Conservation (phyloP, 2,888 invertebrate genomes). For the Panzeria rudis region DNA sequence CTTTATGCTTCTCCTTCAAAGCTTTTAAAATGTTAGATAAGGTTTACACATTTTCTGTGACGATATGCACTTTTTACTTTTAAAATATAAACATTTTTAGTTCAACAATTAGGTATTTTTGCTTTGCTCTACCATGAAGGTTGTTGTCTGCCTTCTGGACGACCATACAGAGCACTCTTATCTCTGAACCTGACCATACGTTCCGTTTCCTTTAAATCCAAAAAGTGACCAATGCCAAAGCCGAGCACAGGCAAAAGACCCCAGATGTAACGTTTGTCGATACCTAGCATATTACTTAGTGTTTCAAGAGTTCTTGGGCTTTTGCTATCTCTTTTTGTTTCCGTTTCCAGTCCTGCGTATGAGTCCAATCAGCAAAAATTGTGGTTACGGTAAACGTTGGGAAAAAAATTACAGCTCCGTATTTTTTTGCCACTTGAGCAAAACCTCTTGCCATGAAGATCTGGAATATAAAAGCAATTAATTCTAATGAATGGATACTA, state of each 20-base stretch:
- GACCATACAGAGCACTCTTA: conserved; percentile 91
- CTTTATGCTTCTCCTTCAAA: too few species aligned
- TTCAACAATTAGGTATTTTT: conserved; percentile 1
- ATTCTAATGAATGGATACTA: not conserved
- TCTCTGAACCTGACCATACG: conserved; percentile 90
- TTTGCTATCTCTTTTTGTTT: conserved; percentile 78
- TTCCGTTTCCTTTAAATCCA: conserved; percentile 89
- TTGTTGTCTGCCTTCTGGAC: conserved; percentile 87
- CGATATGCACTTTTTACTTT: conserved; percentile 20
- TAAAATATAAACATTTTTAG: not conserved
- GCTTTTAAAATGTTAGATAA: too few species aligned
- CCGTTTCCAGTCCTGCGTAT: conserved; percentile 90
- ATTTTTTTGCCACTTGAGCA: conserved; percentile 85
- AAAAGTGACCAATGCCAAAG: conserved; percentile 86
- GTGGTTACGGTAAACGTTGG: conserved; percentile 86
- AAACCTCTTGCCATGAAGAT: conserved; percentile 79
- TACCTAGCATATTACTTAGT: conserved; percentile 83
- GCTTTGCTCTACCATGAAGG: conserved; percentile 87
- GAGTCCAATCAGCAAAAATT: conserved; percentile 90
- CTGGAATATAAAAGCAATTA: conserved; percentile 24
- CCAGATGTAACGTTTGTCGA: conserved; percentile 85
- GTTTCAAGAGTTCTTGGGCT: conserved; percentile 73
- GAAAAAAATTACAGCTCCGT: conserved; percentile 88
- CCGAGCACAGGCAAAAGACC: conserved; percentile 86
- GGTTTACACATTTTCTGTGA: too few species aligned